Evolutionary conservation across 2,888 invertebrate species (phyloP).

Genomic region (Dasypolia templi): DNA sequence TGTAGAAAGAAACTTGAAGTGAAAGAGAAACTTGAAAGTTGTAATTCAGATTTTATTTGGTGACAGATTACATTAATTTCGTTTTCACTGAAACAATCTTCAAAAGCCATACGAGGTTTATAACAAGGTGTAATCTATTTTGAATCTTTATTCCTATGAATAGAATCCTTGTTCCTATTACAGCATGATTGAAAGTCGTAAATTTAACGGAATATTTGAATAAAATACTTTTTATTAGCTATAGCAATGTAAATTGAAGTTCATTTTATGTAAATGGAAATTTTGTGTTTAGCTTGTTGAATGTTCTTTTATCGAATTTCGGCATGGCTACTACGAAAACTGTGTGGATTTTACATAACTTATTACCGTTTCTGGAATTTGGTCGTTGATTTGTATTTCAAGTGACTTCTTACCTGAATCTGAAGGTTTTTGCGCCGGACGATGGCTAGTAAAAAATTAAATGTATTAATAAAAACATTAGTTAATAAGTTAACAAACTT

Average conservation of each 20-base stretch:
- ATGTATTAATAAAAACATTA: background rate
- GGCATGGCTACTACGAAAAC: background rate
- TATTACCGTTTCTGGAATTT: background rate
- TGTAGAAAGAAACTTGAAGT: too few relatives aligned
- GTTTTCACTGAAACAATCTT: conserved; percentile 18
- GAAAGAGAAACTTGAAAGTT: background rate
- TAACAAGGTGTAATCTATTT: background rate
- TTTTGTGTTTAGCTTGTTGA: conserved; percentile 1
- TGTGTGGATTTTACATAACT: background rate
- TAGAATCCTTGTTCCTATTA: background rate
- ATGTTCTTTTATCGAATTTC: background rate
- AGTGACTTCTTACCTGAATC: background rate
- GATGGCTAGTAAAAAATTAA: background rate
- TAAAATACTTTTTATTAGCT: conserved; percentile 7
- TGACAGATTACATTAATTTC: background rate
- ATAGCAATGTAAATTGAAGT: background rate
- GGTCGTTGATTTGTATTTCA: background rate
- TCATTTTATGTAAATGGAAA: background rate
- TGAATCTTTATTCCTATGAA: too few relatives aligned
- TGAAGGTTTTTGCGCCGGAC: background rate
- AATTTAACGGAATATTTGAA: background rate
- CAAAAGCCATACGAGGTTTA: background rate
- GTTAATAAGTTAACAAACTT: background rate
- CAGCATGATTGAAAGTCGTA: background rate
- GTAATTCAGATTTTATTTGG: background rate